A percentile compares a stretch with the other conserved stretches of the same genome.
Evolutionary conservation across 2,888 invertebrate species (phyloP).

Genomic region (Parnassius mnemosyne): DNA sequence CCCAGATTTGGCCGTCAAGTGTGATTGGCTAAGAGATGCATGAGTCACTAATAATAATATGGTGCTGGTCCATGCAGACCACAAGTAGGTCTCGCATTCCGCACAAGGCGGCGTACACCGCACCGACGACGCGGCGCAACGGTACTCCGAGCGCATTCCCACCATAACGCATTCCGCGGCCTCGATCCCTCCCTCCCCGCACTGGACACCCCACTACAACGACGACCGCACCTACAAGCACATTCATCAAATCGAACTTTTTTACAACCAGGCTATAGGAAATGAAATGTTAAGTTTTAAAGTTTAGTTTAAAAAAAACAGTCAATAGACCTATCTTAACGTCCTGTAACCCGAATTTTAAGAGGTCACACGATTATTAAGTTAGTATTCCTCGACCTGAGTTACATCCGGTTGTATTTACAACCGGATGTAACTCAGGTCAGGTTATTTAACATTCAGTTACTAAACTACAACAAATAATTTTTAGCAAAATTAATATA

Average conservation of each 20-base stretch:
- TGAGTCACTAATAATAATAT: constrained; percentile 63
- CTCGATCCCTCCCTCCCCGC: constrained; percentile 49
- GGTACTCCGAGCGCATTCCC: constrained; percentile 77
- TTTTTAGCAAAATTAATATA: neutral
- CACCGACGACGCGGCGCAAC: constrained; percentile 54
- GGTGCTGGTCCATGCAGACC: constrained; percentile 52
- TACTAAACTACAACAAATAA: too few relatives aligned
- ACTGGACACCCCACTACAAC: constrained; percentile 35
- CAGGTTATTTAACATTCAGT: too few relatives aligned
- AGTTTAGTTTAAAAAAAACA: constrained; percentile 1
- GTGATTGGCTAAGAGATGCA: constrained; percentile 50
- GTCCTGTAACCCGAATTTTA: neutral
- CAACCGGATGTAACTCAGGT: too few relatives aligned
- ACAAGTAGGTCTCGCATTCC: constrained; percentile 78
- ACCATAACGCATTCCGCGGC: constrained; percentile 71
- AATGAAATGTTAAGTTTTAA: neutral
- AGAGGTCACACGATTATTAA: neutral
- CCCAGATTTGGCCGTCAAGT: constrained; percentile 23
- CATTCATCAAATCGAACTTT: constrained; percentile 45
- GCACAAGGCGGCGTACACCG: constrained; percentile 50
- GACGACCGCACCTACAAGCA: constrained; percentile 44
- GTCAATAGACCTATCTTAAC: constrained; percentile 23
- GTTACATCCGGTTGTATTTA: constrained; percentile 21
- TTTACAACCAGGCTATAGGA: constrained; percentile 13
- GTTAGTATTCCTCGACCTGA: constrained; percentile 12